Conservation (phyloP, 2,113 vertebrate species). For the Tylochromis polylepis region DNA sequence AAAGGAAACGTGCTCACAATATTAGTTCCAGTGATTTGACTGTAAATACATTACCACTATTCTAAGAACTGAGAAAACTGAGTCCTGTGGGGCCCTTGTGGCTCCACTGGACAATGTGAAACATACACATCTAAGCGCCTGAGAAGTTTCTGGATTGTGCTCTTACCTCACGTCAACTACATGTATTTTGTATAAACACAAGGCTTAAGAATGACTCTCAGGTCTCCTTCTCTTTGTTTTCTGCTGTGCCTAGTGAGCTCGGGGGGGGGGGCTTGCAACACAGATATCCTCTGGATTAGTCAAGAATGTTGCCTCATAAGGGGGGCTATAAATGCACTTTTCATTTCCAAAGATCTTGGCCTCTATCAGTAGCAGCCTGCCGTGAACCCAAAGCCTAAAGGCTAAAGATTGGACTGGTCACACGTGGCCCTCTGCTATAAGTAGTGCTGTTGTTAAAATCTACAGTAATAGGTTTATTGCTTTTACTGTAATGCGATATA, state of each 20-base stretch:
- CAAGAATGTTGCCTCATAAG: conserved; percentile 45
- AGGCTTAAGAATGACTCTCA: neutral
- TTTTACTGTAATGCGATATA: neutral
- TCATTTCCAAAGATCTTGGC: conserved; percentile 20
- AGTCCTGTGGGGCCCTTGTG: neutral
- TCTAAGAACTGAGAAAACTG: neutral
- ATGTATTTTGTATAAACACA: neutral
- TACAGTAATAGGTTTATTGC: neutral
- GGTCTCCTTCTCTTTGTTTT: neutral
- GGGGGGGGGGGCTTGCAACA: neutral
- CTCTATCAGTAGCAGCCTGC: conserved; percentile 17
- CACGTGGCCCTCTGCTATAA: neutral
- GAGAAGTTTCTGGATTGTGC: neutral
- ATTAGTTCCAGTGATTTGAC: neutral
- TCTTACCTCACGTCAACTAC: neutral
- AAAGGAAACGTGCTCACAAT: neutral
- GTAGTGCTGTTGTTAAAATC: neutral
- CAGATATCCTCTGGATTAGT: conserved; percentile 31
- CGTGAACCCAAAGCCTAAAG: conserved; percentile 27
- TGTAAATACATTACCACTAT: neutral
- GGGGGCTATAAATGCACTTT: conserved; percentile 20
- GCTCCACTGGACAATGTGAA: neutral
- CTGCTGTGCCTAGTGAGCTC: neutral
- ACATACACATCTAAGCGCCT: neutral
- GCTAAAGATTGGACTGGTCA: neutral